A percentile compares a stretch with the other conserved stretches of the same genome.
Conservation (phyloP, 2,797 vertebrate species). For the Anas bernieri region DNA sequence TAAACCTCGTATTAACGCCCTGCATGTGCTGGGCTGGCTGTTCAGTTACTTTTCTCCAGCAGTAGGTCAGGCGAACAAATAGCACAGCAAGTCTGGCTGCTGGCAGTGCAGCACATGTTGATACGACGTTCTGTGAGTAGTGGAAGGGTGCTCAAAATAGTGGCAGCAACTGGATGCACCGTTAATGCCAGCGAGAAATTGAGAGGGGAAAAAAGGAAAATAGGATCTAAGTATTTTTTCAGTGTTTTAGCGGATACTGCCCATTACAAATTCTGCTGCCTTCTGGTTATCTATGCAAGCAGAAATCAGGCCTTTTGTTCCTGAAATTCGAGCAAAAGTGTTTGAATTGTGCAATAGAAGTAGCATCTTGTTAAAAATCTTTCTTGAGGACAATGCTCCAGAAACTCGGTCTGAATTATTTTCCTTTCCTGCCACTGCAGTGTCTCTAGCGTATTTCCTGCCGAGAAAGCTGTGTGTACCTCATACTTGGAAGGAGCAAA, state of each 20-base stretch:
- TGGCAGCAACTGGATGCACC: background rate
- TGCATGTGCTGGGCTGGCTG: accelerated
- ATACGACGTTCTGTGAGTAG: background rate
- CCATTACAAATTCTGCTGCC: background rate
- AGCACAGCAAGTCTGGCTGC: background rate
- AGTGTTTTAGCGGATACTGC: background rate
- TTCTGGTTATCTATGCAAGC: background rate
- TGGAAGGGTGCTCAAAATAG: background rate
- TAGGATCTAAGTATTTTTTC: background rate
- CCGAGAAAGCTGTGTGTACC: background rate
- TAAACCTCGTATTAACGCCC: background rate
- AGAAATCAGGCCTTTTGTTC: background rate
- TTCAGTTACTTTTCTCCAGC: background rate
- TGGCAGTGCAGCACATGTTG: background rate
- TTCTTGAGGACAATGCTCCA: background rate
- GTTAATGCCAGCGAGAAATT: background rate
- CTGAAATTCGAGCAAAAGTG: background rate
- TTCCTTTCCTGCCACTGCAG: background rate
- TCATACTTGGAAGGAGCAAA: background rate
- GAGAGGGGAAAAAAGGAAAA: background rate
- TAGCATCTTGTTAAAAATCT: background rate
- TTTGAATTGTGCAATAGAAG: background rate
- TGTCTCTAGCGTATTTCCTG: background rate
- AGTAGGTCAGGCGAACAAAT: background rate
- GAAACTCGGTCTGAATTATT: background rate